Evolutionary conservation across 2,888 invertebrate genomes (phyloP), one percentile per base, ranked within the genome.

Genomic region (Nasonovia ribisnigri): DNA sequence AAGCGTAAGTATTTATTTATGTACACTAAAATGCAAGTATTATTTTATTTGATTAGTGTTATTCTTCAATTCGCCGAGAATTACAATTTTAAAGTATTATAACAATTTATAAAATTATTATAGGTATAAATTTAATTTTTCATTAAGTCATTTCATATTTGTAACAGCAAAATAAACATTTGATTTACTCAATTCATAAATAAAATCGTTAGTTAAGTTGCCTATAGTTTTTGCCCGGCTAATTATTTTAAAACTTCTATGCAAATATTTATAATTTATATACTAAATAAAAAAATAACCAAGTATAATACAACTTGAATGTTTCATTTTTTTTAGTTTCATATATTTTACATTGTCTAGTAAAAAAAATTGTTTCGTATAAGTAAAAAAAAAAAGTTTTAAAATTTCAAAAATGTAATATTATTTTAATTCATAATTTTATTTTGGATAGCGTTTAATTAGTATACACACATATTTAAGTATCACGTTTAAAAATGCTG

Each of bases 1-100:
- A 94, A 94, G 94, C 94, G 94, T 94, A 90, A 94, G 94, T 94
- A n/a, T n/a, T n/a, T 13, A 29, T 29, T 10, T n/a, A 1, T 60
- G 16, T 67, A n/a, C 67, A 67, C 5, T 67, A 51, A 5, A 67
- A 67, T 36, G n/a, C 16, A 1, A 16, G 16, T n/a, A n/a, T n/a
- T n/a, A 36, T 67, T 67, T n/a, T 0, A 67, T 67, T n/a, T n/a
- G 67, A n/a, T n/a, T 3, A 67, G 16, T 67, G 5, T n/a, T n/a
- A 67, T n/a, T n/a, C 5, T 67, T n/a, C n/a, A 60, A 60, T 60
- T 60, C 60, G 5, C 60, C 11, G 11, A 60, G 13, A 60, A 60
- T 11, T 60, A 11, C 8, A 11, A 67, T n/a, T 67, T 5, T 54
- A 16, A n/a, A n/a, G 29, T 60, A 13, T 13, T 67, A 13, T n/a